Evolutionary conservation across 1,140 invertebrate species (phyloP), one percentile per base, ranked within the genome.

Genomic region (Cydia pomonella): DNA sequence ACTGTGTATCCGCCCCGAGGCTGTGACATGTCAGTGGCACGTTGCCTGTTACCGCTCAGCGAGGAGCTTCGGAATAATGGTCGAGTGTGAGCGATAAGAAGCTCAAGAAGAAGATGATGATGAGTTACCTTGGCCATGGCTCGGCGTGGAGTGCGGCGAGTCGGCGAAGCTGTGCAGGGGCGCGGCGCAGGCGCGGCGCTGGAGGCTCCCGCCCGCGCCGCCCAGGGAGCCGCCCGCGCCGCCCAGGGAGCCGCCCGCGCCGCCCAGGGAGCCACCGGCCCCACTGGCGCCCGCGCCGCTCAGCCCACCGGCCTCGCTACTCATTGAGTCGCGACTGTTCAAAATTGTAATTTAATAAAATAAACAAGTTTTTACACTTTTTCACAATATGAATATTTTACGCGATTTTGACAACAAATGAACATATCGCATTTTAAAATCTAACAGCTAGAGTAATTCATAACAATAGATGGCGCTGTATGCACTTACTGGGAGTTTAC

Each of bases 151-250:
- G 77, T 85, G 86, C 25, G 85, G 83, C 38, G 84, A 86, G 10
- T 78, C 80, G 29, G 86, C 75, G 82, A 89, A 89, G 82, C 87
- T 90, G 84, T 91, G 89, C 73, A 91, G 74, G 44, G 80, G 74
- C 7, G 72, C 77, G 9, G 75, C 63, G 62, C 76, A 64, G n/a
- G 77, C 81, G 50, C 84, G 78, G 6, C 83, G 79, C 75, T 72
- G 80, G 53, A 82, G 77, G 13, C 79, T 79, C 25, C 82, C 82
- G 72, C 73, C 29, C 72, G 27, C 71, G 66, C 23, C 29, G 53
- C 72, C 75, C 25, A 76, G 76, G 38, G 47, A 33, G 73, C 77
- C 77, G 53, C 77, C 75, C 63, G n/a, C 73, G 63, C 79, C 74
- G 50, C 21, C 33, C 53, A n/a, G 21, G 75, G 29, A 27, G 25